Evolutionary conservation across 2,888 invertebrate genomes (phyloP), one percentile per base, ranked within the genome.

Genomic region (Drosophila percnosoma): DNA sequence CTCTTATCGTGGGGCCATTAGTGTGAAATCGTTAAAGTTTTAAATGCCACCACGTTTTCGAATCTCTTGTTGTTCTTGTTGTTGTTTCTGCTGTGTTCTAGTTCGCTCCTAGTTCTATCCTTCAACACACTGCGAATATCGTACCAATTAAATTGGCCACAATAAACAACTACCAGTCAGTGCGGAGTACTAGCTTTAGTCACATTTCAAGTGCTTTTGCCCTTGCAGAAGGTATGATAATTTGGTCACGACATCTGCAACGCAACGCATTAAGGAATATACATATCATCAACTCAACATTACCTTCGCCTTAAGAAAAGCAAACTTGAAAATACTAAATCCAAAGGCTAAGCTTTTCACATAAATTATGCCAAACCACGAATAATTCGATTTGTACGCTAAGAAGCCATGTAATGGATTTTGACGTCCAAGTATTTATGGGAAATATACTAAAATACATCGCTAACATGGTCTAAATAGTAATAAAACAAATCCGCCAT

Each of bases 1-100:
- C 52, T 45, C 77, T 80, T 77, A 88, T 89, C 88, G 85, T 57
- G 63, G 75, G 77, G 85, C 82, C 90, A 89, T 89, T 85, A 85
- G 88, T 89, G 85, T 71, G 90, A 82, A 84, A 85, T 85, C 88
- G 85, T 85, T 89, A 87, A 87, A 72, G 77, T 77, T 80, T 87
- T 82, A 89, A 85, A 89, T 85, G 85, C 90, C 88, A 87, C 81
- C 87, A 84, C 90, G 84, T 87, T 83, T 78, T 68, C 27, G 67
- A 66, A 71, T 78, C 71, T 66, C 60, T 45, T 60, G 5, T 67
- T 67, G 69, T 45, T 33, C 21, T 11, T 21, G 45, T 21, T 45
- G 21, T 13, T 45, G 7, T 10, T 8, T 6, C 29, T 34, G 38
- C 38, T 15, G 53, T 77, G 78, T 77, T 81, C 71, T 71, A 73